Evolutionary conservation across 2,888 invertebrate genomes (phyloP), one percentile per base, ranked within the genome.

Genomic region (Suillia variegata): DNA sequence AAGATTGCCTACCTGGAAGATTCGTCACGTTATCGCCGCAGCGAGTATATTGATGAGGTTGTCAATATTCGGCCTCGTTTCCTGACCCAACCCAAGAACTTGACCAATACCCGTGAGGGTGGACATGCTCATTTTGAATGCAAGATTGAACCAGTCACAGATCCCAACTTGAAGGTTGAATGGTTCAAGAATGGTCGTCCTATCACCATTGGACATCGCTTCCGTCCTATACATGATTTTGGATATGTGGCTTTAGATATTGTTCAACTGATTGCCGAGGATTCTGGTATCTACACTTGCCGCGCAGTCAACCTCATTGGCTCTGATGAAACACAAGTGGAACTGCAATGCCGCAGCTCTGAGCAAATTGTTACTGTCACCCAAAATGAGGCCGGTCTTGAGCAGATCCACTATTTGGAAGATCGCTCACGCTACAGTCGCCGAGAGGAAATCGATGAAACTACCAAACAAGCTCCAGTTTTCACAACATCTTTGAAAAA

Each of bases 161-260:
- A 99, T 84, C 89, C 98, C 0, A 96, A 96, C 75, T 86, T 99
- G 70, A 94, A 93, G 82, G 95, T 98, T 2, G 97, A 97, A 83
- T 98, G 98, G 98, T 96, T 88, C 77, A 96, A 94, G 79, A 94
- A 99, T 81, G 96, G 96, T 47, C 89, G 92, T 70, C 96, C 97
- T 22, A 89, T 99, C 55, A 95, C 93, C 17, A 89, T 96, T 78
- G 97, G 96, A 52, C 96, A 96, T 79, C 88, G 97, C 74, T 98
- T 96, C 85, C 88, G 96, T 71, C 96, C 97, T 60, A 95, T 96
- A 78, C 96, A 97, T 80, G 98, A 99, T 82, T 98, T 99, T 82
- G 98, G 98, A 42, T 98, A 97, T 79, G 98, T 98, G 20, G 97
- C 98, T 15, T 85, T 99, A 64, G 98, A 98, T 77, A 94, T 99